phyloP scores from a whole-genome alignment of 2,888 invertebrate species.

The Geotrupes spiniger region DNA sequence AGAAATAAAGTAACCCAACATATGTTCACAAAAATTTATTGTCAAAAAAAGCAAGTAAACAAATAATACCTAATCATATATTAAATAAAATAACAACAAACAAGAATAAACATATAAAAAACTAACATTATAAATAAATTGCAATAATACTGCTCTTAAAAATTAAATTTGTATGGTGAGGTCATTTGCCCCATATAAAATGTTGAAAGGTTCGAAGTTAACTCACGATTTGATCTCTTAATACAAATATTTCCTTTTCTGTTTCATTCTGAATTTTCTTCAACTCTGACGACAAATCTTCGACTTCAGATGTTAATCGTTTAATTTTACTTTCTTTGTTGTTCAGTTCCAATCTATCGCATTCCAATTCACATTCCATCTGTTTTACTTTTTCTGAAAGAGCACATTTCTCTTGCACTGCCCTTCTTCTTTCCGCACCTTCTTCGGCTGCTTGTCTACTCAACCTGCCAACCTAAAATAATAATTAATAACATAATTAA shows the following conservation, averaged over 20 bases:
- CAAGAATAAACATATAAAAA: constrained; percentile 17
- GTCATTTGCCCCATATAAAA: constrained; percentile 29
- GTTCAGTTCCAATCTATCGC: constrained; percentile 61
- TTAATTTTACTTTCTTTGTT: constrained; percentile 71
- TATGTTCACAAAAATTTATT: constrained; percentile 17
- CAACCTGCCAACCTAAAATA: constrained; percentile 66
- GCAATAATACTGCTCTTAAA: constrained; percentile 15
- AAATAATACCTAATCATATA: constrained; percentile 15
- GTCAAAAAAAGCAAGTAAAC: constrained; percentile 13
- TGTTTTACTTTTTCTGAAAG: constrained; percentile 63
- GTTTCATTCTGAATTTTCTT: constrained; percentile 52
- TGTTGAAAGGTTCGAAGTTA: constrained; percentile 26
- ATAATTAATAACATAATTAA: constrained; percentile 6
- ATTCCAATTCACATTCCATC: constrained; percentile 65
- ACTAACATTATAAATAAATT: constrained; percentile 14
- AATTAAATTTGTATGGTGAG: no score
- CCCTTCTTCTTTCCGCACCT: constrained; percentile 74
- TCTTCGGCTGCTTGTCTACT: constrained; percentile 83
- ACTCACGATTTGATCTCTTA: constrained; percentile 60
- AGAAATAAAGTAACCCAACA: constrained; percentile 21
- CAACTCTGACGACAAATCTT: constrained; percentile 67
- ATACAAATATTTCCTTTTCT: constrained; percentile 56
- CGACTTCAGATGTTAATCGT: constrained; percentile 71
- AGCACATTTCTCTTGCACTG: constrained; percentile 66
- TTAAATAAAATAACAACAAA: constrained; percentile 20